Conservation (phyloP, 2,113 vertebrate genomes). For the Toxotes chatareus region DNA sequence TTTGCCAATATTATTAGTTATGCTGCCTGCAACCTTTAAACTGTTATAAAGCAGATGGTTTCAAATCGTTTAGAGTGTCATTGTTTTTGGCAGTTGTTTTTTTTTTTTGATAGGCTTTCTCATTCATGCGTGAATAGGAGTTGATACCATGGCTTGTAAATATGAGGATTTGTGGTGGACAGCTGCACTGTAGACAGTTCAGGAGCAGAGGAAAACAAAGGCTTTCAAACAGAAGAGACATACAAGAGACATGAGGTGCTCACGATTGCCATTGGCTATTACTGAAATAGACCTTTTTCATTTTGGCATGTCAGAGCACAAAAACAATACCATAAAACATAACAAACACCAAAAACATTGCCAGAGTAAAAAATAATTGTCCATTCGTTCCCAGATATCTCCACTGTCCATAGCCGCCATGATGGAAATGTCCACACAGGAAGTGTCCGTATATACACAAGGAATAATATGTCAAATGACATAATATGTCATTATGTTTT, state of each 20-base stretch:
- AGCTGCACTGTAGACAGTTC: too few relatives aligned
- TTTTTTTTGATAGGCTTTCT: too few relatives aligned
- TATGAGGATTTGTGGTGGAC: background rate
- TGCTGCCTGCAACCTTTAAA: too few relatives aligned
- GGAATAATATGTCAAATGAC: too few relatives aligned
- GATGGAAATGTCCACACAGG: background rate
- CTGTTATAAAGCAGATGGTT: too few relatives aligned
- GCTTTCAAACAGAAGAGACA: background rate
- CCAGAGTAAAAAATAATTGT: background rate
- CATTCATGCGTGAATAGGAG: too few relatives aligned
- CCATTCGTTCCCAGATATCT: too few relatives aligned
- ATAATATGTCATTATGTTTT: background rate
- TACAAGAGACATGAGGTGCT: background rate
- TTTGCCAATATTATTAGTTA: too few relatives aligned
- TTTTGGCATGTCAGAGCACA: background rate
- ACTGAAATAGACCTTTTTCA: background rate
- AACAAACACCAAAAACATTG: background rate
- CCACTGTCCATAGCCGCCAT: background rate
- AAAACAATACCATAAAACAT: background rate
- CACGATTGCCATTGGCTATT: background rate
- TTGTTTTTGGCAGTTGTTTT: too few relatives aligned
- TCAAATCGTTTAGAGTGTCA: too few relatives aligned
- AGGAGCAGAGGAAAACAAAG: background rate
- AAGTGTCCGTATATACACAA: background rate
- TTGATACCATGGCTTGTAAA: background rate